Base-by-base conservation (phyloP, 2,797 vertebrate genomes). In the Gobio occitaniae region DNA sequence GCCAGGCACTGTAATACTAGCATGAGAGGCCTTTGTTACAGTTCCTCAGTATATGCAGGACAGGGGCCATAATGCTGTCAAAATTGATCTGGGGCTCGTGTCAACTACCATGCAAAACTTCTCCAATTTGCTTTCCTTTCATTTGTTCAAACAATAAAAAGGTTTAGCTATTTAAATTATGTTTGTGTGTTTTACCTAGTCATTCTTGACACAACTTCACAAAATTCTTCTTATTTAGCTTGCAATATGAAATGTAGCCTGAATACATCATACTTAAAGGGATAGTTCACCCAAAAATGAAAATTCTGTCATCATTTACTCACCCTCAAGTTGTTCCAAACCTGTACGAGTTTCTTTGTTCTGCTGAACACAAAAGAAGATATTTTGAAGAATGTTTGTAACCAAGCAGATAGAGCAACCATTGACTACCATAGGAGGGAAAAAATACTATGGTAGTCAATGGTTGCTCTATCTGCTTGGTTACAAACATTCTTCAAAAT, bases 1-100 rank as follows among this genome's bases (percentile, higher is more conserved):
- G 83, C 80, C 80, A 88, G 82, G 80, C 65, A 74, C 80, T 83
- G 80, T 80, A 86, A 86, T 77, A 47, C 77, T 75, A 86, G 84
- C 81, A 82, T 38, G 81, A 86, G 61, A 48, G 29, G 72, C 74
- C 71, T 85, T 83, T 81, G 86, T 81, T 78, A 81, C 66, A 78
- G 68, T 78, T 77, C 56, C 47, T 71, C 32, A 29, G 68, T 48
- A 66, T 54, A 78, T 66, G 32, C 13, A 2, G 52, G 71, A 72
- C 65, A 56, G n/a, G 50, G 56, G 79, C 75, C 52, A 70, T 84
- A 71, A 78, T 78, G 25, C 83, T 71, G 83, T 78, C 83, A 78
- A 44, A 48, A 56, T 9, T 84, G 52, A 78, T 78, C 63, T 70
- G 25, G 17, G 41, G 75, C 83, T 78, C 0, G 1, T 71, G 75